A percentile compares a stretch with the other conserved stretches of the same genome.
Conservation (phyloP, 2,797 vertebrate genomes). For the Betta splendens region DNA sequence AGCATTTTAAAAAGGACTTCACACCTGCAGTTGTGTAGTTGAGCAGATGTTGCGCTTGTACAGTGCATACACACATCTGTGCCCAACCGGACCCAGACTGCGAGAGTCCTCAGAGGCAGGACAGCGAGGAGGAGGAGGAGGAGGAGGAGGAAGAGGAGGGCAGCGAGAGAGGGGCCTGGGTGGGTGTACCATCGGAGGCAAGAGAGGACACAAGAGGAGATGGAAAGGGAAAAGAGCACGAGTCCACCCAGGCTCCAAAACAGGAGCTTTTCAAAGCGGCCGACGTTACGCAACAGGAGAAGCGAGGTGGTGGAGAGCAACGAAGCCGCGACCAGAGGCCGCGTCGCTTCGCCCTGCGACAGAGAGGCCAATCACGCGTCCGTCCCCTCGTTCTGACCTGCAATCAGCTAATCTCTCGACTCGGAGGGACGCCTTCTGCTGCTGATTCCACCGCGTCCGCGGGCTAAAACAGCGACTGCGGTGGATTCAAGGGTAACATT, state of each 20-base stretch:
- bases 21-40: conserved; percentile 42
- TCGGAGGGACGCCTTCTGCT: no score
- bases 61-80: conserved; percentile 56
- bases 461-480: no score
- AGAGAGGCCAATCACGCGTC: no score
- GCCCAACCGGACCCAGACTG: conserved; percentile 1
- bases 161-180: conserved; percentile 42
- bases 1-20: conserved; percentile 9
- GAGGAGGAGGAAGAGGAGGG: conserved; percentile 13
- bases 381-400: no score
- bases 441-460: no score
- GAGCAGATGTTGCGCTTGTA: conserved; percentile 56
- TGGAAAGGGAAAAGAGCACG: conserved; percentile 37
- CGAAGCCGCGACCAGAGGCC: conserved; percentile 24
- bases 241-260: conserved; percentile 45
- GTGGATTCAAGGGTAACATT: no score
- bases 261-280: conserved; percentile 30
- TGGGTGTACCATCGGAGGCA: conserved; percentile 62
- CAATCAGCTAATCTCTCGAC: no score
- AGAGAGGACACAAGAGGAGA: conserved; percentile 47
- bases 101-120: conserved; percentile 26
- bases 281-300: conserved; percentile 45
- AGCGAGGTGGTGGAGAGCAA: conserved; percentile 11
- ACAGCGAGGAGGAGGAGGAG: neutral
- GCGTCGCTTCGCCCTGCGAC: conserved; percentile 3